phyloP scores from a whole-genome alignment of 2,797 vertebrate species.

The Artibeus lituratus region DNA sequence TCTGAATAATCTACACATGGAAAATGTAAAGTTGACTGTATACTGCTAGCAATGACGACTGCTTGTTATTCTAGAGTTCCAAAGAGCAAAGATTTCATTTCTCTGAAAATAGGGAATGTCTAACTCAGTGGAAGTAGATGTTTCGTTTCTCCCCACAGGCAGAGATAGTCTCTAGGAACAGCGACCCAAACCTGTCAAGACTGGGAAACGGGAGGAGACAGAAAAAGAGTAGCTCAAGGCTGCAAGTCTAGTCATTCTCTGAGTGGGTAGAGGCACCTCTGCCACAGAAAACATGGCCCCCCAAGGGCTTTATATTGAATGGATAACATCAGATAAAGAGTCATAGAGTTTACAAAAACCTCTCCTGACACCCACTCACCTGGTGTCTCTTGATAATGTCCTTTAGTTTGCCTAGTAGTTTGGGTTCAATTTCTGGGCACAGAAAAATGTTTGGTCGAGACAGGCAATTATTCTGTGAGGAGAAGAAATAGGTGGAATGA shows the following conservation, averaged over 20 bases:
- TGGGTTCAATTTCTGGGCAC: slow-evolving; percentile 94
- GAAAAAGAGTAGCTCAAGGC: neutral
- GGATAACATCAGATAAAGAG: neutral
- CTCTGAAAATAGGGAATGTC: slow-evolving; percentile 7
- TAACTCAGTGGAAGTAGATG: neutral
- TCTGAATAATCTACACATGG: neutral
- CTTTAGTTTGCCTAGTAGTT: slow-evolving; percentile 95
- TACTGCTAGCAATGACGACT: neutral
- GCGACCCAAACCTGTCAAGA: neutral
- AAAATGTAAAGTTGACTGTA: neutral
- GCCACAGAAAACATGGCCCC: neutral
- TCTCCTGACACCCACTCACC: slow-evolving; percentile 79
- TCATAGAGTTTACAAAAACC: neutral
- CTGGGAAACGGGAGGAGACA: neutral
- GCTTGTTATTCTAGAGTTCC: slow-evolving; percentile 14
- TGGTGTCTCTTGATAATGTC: slow-evolving; percentile 98
- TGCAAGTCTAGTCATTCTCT: neutral
- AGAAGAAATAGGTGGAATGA: slow-evolving; percentile 15
- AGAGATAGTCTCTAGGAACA: neutral
- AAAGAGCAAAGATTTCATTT: slow-evolving; percentile 4
- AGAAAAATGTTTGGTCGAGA: slow-evolving; percentile 95
- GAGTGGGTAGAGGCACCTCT: neutral
- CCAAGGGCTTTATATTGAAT: neutral
- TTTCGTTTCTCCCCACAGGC: neutral
- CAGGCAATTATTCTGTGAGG: slow-evolving; percentile 94